Evolutionary conservation across 1,140 invertebrate genomes (phyloP).

Genomic region (Bombus pyrosoma): DNA sequence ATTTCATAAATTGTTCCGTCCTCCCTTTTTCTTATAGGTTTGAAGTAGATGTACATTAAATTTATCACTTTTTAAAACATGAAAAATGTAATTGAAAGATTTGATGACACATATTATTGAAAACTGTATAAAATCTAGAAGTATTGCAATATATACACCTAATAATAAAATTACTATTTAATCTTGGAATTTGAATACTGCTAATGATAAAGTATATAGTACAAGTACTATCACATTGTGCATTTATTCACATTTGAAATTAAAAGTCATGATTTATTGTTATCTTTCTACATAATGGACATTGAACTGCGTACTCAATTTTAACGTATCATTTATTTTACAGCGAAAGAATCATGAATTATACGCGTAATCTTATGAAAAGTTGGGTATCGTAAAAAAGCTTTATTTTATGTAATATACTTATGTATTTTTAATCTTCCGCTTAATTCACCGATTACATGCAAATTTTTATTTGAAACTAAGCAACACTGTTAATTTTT

Average conservation of each 20-base stretch:
- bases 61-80: no score
- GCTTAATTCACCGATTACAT: not conserved
- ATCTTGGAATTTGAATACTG: no score
- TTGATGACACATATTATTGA: no score
- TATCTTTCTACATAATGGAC: not conserved
- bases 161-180: no score
- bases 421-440: not conserved
- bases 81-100: no score
- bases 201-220: not conserved
- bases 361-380: slow-evolving; percentile 37
- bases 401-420: not conserved
- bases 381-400: slow-evolving; percentile 52
- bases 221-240: not conserved
- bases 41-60: no score
- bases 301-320: not conserved
- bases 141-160: no score
- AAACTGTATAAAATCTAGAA: no score
- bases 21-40: not conserved
- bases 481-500: not conserved
- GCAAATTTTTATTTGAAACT: not conserved
- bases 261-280: not conserved
- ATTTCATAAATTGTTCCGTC: not conserved
- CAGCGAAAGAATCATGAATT: slow-evolving; percentile 54
- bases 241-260: not conserved
- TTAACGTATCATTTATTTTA: slow-evolving; percentile 17